phyloP scores from a whole-genome alignment of 2,797 vertebrate genomes.

The Pogonophryne albipinna region DNA sequence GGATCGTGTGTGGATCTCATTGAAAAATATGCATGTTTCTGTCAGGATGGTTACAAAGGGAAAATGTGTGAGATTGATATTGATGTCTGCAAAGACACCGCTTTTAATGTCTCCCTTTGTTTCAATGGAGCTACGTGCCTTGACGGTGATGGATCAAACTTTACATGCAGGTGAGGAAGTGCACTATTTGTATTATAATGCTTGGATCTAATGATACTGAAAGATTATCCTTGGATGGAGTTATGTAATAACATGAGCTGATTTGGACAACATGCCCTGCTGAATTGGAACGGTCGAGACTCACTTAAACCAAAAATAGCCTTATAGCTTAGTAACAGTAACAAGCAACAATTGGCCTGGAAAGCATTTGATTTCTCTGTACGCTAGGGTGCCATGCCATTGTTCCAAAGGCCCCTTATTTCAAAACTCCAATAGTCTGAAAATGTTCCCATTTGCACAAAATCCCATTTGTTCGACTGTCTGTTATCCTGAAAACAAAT shows the following conservation, averaged over 20 bases:
- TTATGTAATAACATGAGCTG: neutral
- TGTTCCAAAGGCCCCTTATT: too few relatives aligned
- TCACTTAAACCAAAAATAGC: too few relatives aligned
- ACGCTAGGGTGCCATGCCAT: neutral
- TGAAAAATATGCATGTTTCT: conserved; percentile 84
- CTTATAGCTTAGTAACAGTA: neutral
- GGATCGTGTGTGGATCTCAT: conserved; percentile 86
- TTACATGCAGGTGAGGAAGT: conserved; percentile 88
- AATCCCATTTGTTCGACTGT: too few relatives aligned
- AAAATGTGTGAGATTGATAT: conserved; percentile 83
- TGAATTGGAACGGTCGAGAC: neutral
- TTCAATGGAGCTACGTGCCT: conserved; percentile 86
- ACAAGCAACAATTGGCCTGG: neutral
- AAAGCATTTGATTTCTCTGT: neutral
- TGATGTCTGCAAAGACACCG: conserved; percentile 76
- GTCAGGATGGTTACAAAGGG: conserved; percentile 81
- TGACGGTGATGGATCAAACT: conserved; percentile 83
- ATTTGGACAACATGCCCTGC: neutral
- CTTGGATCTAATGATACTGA: conserved; percentile 7
- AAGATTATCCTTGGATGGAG: neutral
- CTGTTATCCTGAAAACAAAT: too few relatives aligned
- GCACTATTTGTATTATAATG: too few relatives aligned
- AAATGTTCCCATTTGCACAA: too few relatives aligned
- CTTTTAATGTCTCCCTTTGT: conserved; percentile 75
- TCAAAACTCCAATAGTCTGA: too few relatives aligned